Conservation (phyloP, 2,888 invertebrate genomes). For the Campopleginae sp. region DNA sequence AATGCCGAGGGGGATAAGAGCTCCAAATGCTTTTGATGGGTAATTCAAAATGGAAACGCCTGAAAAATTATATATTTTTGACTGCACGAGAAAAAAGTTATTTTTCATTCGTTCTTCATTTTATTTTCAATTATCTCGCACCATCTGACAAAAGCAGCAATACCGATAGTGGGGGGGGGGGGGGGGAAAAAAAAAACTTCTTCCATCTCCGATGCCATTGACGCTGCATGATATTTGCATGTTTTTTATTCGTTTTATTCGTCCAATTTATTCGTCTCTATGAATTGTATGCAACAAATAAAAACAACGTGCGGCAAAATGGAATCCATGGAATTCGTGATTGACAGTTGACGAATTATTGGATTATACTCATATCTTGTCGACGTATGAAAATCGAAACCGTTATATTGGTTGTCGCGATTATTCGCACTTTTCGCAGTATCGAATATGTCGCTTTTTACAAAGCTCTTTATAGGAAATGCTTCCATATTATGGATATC, state of each 20-base stretch:
- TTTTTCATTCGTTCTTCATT: not conserved
- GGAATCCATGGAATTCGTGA: not conserved
- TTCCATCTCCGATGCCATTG: not conserved
- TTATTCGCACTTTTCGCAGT: not conserved
- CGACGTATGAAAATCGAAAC: not conserved
- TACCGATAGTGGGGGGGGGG: too few species aligned
- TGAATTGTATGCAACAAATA: not conserved
- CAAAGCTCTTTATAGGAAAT: not conserved
- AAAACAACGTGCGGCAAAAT: not conserved
- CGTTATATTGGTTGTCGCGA: not conserved
- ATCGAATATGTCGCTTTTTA: not conserved
- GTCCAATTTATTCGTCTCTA: not conserved
- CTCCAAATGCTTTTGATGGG: conserved; percentile 36
- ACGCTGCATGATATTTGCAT: not conserved
- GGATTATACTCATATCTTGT: not conserved
- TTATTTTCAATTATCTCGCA: conserved; percentile 37
- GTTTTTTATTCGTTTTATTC: too few species aligned
- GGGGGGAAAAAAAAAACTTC: not conserved
- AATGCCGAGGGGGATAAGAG: conserved; percentile 43
- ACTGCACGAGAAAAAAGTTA: conserved; percentile 37
- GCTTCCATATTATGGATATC: not conserved
- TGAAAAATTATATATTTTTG: conserved; percentile 55
- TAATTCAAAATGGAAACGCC: conserved; percentile 50
- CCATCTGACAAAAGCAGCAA: not conserved
- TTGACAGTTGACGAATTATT: not conserved